Conservation (phyloP, 2,888 invertebrate genomes). For the Cheilosia vulpina region DNA sequence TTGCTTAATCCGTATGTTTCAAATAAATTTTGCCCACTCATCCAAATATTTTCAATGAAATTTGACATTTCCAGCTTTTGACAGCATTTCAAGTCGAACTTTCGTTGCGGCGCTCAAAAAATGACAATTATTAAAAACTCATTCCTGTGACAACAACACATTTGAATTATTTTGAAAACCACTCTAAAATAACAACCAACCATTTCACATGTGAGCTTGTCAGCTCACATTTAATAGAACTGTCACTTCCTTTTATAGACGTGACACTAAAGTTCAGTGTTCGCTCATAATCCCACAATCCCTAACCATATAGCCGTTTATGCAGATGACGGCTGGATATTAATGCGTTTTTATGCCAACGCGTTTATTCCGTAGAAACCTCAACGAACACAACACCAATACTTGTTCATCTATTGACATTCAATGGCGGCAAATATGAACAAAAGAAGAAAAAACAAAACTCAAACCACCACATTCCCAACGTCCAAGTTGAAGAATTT, state of each 20-base stretch:
- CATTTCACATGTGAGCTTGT: background rate
- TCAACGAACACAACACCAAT: constrained; percentile 32
- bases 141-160: constrained; percentile 18
- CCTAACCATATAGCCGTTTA: background rate
- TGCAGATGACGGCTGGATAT: constrained; percentile 19
- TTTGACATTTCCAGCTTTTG: too few species aligned
- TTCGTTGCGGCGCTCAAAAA: too few species aligned
- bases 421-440: constrained; percentile 21
- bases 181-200: background rate
- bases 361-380: constrained; percentile 14
- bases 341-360: constrained; percentile 48
- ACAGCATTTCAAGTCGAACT: too few species aligned
- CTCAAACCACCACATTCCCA: constrained; percentile 33
- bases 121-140: background rate
- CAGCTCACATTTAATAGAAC: background rate
- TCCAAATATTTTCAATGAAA: too few species aligned
- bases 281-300: constrained; percentile 22
- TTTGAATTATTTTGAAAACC: background rate
- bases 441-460: constrained; percentile 1
- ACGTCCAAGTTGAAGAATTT: constrained; percentile 59
- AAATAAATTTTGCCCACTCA: too few species aligned
- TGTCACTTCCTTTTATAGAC: constrained; percentile 47
- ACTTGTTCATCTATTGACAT: constrained; percentile 35
- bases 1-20: too few species aligned
- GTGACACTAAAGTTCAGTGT: constrained; percentile 37